phyloP scores from a whole-genome alignment of 2,888 invertebrate genomes.

The Adineta ricciae region DNA sequence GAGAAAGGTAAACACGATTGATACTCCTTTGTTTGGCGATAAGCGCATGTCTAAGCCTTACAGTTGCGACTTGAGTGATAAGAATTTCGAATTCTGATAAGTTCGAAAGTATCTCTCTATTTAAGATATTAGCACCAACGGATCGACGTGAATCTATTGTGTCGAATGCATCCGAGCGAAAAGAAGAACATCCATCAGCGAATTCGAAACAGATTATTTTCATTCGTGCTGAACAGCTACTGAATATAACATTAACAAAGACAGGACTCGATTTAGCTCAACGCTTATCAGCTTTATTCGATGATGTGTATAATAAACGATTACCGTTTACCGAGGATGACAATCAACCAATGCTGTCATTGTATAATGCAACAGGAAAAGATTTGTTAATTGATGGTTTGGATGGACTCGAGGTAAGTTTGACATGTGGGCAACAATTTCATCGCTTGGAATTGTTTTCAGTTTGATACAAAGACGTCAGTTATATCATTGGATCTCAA shows the following conservation, averaged over 20 bases:
- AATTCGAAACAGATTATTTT: neutral
- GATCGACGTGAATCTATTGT: neutral
- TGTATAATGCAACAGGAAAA: neutral
- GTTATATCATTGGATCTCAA: neutral
- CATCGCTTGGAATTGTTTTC: neutral
- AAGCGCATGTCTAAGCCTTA: no score
- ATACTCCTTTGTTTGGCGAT: neutral
- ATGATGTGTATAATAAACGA: neutral
- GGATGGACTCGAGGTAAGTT: neutral
- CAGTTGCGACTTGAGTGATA: no score
- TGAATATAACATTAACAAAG: slow-evolving; percentile 11
- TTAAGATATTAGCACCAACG: neutral
- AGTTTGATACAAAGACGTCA: neutral
- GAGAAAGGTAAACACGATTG: neutral
- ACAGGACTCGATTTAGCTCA: neutral
- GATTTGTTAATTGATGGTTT: neutral
- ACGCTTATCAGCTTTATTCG: neutral
- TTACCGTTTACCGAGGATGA: neutral
- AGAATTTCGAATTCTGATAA: neutral
- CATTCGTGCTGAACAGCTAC: neutral
- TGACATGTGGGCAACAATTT: neutral
- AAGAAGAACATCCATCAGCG: neutral
- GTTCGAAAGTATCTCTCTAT: neutral
- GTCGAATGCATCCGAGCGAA: neutral
- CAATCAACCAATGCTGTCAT: neutral